Evolutionary conservation across 2,113 vertebrate species (phyloP), one percentile per base, ranked within the genome.

Genomic region (Oncorhynchus nerka): DNA sequence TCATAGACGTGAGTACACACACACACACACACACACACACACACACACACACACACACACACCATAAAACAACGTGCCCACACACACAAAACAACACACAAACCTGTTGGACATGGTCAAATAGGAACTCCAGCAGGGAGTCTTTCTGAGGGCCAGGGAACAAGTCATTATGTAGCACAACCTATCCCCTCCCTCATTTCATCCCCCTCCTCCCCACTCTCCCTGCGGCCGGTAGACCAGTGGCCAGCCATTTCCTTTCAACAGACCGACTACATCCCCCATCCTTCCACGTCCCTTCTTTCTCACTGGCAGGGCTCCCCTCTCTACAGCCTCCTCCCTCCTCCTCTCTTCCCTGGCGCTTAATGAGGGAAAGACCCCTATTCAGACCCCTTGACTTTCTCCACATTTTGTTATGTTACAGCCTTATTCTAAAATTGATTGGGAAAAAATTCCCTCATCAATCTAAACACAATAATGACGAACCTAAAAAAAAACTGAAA

Each of bases 1-100:
- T 99, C 89, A 98, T 99, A 81, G 95, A 99, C 90, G 98, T 99
- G 95, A 98, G 97, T 93, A 65, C 68, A 49, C 34, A 20, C 64
- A 45, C 64, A 70, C 82, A 75, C 67, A 22, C 76, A 30, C 34
- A 39, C 34, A 9, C 39, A 11, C 39, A 34, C 32, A 39, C 34
- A 39, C 34, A 39, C 34, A 39, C 34, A 39, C 39, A 45, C 39
- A 45, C 64, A 71, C 82, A 75, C 67, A 22, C 76, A 30, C 34
- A 39, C 34, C 32, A 32, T 32, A 32, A 32, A 32, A 32, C 32
- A 32, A 32, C 0, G 32, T 32, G 32, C 32, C 32, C 32, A 39
- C 34, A 39, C 34, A 8, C 34, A 39, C 65, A 32, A 45, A 49
- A 45, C 80, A 86, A 79, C n/a, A 20, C 1, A 62, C n/a, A 22